Conservation (phyloP, 2,113 vertebrate genomes). For the Campylomormyrus numenius region DNA sequence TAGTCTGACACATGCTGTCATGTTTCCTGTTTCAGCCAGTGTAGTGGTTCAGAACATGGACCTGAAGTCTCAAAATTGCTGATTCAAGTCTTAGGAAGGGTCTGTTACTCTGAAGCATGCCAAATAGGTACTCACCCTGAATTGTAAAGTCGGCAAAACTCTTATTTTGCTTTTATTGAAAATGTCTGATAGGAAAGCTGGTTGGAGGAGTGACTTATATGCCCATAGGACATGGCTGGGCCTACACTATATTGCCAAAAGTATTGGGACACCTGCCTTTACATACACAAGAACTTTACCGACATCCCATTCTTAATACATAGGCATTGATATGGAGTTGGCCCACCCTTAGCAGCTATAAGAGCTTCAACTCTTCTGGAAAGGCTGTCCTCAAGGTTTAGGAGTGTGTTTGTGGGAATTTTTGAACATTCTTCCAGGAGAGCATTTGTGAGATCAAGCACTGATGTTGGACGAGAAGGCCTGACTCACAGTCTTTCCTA, state of each 20-base stretch:
- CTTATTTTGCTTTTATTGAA: neutral
- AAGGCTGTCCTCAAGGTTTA: no score
- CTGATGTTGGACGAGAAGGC: no score
- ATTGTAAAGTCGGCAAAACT: neutral
- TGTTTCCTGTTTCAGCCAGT: neutral
- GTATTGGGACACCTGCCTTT: no score
- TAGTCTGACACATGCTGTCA: neutral
- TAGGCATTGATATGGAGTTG: no score
- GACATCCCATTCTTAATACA: no score
- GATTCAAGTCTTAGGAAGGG: neutral
- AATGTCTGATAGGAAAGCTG: neutral
- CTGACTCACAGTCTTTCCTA: no score
- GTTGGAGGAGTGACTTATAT: neutral
- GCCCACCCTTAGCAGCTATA: no score
- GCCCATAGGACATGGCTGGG: neutral
- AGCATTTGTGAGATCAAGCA: no score
- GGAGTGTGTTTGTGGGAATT: no score
- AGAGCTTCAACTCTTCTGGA: no score
- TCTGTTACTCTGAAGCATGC: neutral
- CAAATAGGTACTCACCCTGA: neutral
- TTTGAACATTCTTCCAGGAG: no score
- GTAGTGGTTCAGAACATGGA: neutral
- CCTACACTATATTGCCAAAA: neutral
- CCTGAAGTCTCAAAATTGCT: neutral
- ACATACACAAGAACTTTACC: no score